A percentile compares a stretch with the other conserved stretches of the same genome.
phyloP scores from a whole-genome alignment of 2,797 vertebrate genomes.

The Oceanodroma leucorhoa region DNA sequence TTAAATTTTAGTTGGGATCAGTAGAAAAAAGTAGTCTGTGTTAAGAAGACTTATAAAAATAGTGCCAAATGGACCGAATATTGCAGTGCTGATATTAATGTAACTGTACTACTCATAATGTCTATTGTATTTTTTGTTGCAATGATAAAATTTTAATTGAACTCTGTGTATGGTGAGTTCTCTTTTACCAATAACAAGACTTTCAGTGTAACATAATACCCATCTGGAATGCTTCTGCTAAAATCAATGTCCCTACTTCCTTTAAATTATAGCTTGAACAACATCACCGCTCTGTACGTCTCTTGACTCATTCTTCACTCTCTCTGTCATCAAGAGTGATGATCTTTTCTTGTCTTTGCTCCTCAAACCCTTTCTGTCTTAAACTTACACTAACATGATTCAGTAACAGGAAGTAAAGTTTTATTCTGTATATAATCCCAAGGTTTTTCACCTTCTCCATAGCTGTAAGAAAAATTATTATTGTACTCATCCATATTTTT shows the following conservation, averaged over 20 bases:
- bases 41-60: background rate
- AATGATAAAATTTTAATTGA: background rate
- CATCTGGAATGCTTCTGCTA: background rate
- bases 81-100: background rate
- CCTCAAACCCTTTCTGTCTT: background rate
- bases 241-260: background rate
- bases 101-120: background rate
- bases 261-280: background rate
- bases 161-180: background rate
- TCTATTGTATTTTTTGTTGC: background rate
- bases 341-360: background rate
- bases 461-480: background rate
- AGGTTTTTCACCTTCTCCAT: background rate
- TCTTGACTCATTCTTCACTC: background rate
- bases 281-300: rapidly evolving
- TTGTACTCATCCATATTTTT: background rate
- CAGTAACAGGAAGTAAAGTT: background rate
- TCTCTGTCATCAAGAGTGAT: background rate
- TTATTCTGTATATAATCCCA: background rate
- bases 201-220: background rate
- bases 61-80: background rate
- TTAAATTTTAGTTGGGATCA: background rate
- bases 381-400: background rate
- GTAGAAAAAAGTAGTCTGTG: background rate
- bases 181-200: background rate